Evolutionary conservation across 2,797 vertebrate genomes (phyloP).

Genomic region (Ptychadena robeensis): DNA sequence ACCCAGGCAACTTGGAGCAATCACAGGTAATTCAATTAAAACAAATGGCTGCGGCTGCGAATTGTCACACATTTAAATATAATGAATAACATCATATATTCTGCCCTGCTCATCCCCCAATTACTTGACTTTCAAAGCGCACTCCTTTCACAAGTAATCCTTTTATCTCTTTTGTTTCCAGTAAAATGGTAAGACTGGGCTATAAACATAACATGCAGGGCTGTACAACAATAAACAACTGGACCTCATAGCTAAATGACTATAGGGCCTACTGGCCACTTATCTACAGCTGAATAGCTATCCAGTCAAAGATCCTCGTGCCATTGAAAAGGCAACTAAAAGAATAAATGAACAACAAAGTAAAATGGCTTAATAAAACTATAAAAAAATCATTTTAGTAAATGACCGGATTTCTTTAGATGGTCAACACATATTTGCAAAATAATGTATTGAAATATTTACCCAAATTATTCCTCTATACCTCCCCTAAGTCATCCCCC

Average conservation of each 20-base stretch:
- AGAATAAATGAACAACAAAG: too few species aligned
- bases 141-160: neutral
- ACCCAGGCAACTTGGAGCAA: constrained; percentile 33
- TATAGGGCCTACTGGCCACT: neutral
- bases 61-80: constrained; percentile 49
- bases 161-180: neutral
- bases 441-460: too few species aligned
- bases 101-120: neutral
- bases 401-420: too few species aligned
- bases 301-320: neutral
- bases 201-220: neutral
- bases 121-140: constrained; percentile 15
- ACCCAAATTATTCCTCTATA: too few species aligned
- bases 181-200: neutral
- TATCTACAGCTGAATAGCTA: neutral
- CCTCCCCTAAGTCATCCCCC: too few species aligned
- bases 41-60: neutral
- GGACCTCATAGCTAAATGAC: neutral
- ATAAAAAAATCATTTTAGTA: too few species aligned
- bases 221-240: neutral
- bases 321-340: too few species aligned
- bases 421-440: too few species aligned
- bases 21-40: constrained; percentile 48
- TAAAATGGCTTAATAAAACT: too few species aligned
- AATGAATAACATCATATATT: constrained; percentile 7